Base-by-base conservation (phyloP, 2,888 invertebrate species). In the Himalopsyche japonica region DNA sequence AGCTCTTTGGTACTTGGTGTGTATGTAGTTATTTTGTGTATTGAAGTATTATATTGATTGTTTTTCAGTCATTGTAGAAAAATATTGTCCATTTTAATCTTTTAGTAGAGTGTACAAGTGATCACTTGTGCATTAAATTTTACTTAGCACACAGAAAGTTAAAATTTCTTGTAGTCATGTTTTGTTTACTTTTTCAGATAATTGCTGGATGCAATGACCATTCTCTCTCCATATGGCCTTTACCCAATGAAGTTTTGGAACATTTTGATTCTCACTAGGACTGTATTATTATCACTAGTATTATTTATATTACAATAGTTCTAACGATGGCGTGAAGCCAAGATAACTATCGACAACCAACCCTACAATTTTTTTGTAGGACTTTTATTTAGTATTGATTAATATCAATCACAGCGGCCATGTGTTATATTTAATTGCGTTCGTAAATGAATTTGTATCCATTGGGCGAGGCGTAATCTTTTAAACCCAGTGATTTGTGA, bases 191-290 rank as follows among this genome's bases (percentile, higher is more conserved):
- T 86, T 92, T 91, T 3, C 91, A 95, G 95, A 93, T 95, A 18
- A 93, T 95, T 82, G 94, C 94, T 3, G 95, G 95, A 49, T 94
- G 94, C 88, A 95, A 95, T 89, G 94, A 95, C 89, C 93, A 93
- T 88, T 93, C 93, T 88, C 89, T 95, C 89, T 93, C 93, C 88
- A 93, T 94, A 88, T 93, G 94, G 93, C 93, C 94, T 88, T 93
- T 95, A 90, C 95, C 95, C 82, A 88, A 88, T 47, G 88, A 89
- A 77, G 82, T 86, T 37, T 83, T 81, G 15, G 34, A 82, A 49
- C 48, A 86, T 78, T 86, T 87, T 20, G 83, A 83, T 64, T 79
- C 57, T 82, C 20, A 49, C n/a, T 81, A 76, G 81, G 24, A 80
- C 34, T 34, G 64, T 48, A 81, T 81, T 57, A 70, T 70, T 27